Conservation (phyloP, 1,140 invertebrate species). For the Scaptomyza pallida region DNA sequence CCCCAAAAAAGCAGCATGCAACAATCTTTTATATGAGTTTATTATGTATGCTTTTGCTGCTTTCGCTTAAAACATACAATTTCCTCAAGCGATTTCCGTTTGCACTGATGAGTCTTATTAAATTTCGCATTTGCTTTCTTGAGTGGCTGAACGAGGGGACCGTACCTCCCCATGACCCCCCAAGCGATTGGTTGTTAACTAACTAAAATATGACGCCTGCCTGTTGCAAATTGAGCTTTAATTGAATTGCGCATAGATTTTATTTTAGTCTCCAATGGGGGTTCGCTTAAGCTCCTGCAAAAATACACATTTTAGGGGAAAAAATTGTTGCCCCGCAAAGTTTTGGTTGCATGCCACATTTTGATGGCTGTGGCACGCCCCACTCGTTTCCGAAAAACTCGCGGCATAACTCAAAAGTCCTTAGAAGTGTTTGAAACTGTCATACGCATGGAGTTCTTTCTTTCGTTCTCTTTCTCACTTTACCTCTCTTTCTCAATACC, state of each 20-base stretch:
- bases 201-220: slow-evolving; percentile 72
- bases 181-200: slow-evolving; percentile 52
- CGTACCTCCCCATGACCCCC: neutral
- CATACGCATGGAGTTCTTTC: slow-evolving; percentile 62
- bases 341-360: slow-evolving; percentile 33
- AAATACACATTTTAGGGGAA: too few relatives aligned
- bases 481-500: slow-evolving; percentile 11
- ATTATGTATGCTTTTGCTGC: slow-evolving; percentile 76
- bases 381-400: slow-evolving; percentile 27
- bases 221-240: slow-evolving; percentile 79
- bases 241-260: slow-evolving; percentile 80
- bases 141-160: neutral
- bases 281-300: neutral
- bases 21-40: slow-evolving; percentile 82
- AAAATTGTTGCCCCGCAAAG: slow-evolving; percentile 9
- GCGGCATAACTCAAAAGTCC: slow-evolving; percentile 61
- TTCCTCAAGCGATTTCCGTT: slow-evolving; percentile 82
- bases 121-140: slow-evolving; percentile 43
- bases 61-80: slow-evolving; percentile 80
- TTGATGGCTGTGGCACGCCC: slow-evolving; percentile 32
- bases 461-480: slow-evolving; percentile 4
- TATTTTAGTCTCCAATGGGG: slow-evolving; percentile 9
- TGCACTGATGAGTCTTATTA: slow-evolving; percentile 80
- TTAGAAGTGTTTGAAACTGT: slow-evolving; percentile 75
- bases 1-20: slow-evolving; percentile 60